Evolutionary conservation across 2,797 vertebrate genomes (phyloP).

Genomic region (Rhadinocentrus ornatus): DNA sequence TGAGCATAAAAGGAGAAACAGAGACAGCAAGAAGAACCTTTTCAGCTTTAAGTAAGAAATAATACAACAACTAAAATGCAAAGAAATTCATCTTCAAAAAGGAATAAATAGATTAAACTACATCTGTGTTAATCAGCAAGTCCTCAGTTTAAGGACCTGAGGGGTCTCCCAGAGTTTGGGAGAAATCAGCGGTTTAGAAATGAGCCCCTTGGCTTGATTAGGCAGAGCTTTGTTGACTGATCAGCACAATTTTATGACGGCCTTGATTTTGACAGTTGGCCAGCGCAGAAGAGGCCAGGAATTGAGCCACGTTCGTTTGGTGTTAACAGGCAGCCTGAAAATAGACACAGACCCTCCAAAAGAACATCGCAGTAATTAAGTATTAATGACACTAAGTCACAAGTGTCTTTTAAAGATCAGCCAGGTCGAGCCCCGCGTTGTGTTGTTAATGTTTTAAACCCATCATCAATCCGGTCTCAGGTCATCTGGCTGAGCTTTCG

Average conservation of each 20-base stretch:
- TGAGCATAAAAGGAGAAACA: background rate
- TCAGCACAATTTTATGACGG: conserved; percentile 49
- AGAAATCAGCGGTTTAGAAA: conserved; percentile 52
- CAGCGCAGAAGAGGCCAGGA: conserved; percentile 2
- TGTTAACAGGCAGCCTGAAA: conserved; percentile 32
- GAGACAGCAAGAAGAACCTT: background rate
- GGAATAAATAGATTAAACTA: background rate
- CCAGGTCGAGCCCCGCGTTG: conserved; percentile 5
- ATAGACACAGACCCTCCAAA: conserved; percentile 1
- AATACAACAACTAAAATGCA: background rate
- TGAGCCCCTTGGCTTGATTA: conserved; percentile 4
- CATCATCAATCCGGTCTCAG: conserved; percentile 13
- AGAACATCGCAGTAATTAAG: conserved; percentile 17
- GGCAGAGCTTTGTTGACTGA: conserved; percentile 25
- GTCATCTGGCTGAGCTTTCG: conserved; percentile 9
- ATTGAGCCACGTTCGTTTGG: conserved; percentile 11
- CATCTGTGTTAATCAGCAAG: conserved; percentile 21
- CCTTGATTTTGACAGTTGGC: conserved; percentile 15
- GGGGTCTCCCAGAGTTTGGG: conserved; percentile 27
- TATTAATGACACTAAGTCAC: conserved; percentile 24
- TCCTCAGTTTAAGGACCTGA: conserved; percentile 21
- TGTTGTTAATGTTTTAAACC: conserved; percentile 34
- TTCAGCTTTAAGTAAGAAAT: background rate
- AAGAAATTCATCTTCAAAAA: conserved; percentile 1
- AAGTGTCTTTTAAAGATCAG: conserved; percentile 27